phyloP scores from a whole-genome alignment of 2,113 vertebrate species.

The Steatornis caripensis region DNA sequence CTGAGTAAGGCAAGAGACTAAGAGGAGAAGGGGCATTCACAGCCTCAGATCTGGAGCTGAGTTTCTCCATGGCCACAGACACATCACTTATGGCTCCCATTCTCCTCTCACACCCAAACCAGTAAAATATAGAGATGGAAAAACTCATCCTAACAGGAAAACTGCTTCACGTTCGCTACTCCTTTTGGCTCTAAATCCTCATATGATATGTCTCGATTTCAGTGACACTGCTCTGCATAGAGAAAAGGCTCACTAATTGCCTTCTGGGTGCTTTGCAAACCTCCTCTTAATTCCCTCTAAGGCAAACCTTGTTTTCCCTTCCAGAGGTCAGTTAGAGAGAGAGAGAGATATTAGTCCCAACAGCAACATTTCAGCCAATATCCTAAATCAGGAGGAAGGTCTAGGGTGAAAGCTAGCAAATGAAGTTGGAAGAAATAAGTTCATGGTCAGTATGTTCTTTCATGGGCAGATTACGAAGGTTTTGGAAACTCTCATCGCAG shows the following conservation, averaged over 20 bases:
- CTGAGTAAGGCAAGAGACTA: not conserved
- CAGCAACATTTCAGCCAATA: constrained; percentile 7
- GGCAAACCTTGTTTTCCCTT: constrained; percentile 7
- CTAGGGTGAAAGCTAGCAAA: constrained; percentile 20
- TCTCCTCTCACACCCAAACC: not conserved
- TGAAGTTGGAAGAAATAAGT: constrained; percentile 11
- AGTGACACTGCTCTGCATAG: not conserved
- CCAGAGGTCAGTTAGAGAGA: not conserved
- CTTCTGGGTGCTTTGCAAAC: constrained; percentile 1
- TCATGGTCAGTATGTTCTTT: constrained; percentile 27
- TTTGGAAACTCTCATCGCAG: constrained; percentile 1
- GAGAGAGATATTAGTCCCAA: not conserved
- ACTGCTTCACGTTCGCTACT: not conserved
- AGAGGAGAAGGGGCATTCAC: not conserved
- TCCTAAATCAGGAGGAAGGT: constrained; percentile 9
- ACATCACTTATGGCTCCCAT: not conserved
- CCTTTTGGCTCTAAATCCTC: not conserved
- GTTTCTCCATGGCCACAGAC: not conserved
- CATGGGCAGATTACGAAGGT: not conserved
- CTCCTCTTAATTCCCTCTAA: not conserved
- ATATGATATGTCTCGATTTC: not conserved
- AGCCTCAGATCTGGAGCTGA: not conserved
- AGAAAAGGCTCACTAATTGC: not conserved
- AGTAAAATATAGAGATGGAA: not conserved
- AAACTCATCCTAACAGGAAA: not conserved